A percentile compares a stretch with the other conserved stretches of the same genome.
These are phyloP conservation scores for Drosophila lutescens DNA, from an alignment of 2,888 invertebrate species.

Conservation along the genomic window DNA sequence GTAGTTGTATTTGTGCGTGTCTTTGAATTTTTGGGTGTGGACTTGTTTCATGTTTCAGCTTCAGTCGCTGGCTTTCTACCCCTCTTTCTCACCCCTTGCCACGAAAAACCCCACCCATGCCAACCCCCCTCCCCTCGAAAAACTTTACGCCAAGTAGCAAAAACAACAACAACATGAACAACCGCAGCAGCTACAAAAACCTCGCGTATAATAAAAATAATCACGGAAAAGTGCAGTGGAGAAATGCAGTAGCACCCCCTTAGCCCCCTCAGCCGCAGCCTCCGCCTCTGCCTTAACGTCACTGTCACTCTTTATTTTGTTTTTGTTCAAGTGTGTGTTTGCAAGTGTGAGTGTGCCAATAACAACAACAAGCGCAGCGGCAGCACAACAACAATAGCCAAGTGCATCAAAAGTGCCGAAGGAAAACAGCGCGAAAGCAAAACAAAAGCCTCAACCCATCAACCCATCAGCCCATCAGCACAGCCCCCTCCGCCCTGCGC, in stretches of 20 bases:
- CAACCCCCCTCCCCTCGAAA: not conserved
- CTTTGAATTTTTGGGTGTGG: conserved; percentile 81
- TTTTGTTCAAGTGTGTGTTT: conserved; percentile 37
- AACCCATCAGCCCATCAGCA: not conserved
- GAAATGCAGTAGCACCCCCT: conserved; percentile 5
- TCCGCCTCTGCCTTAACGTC: conserved; percentile 1
- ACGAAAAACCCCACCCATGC: not conserved
- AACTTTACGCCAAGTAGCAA: conserved; percentile 36
- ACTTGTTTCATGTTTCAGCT: conserved; percentile 78
- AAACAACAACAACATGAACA: not conserved
- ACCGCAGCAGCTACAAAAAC: not conserved
- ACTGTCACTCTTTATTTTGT: conserved; percentile 35
- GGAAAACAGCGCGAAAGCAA: conserved; percentile 34
- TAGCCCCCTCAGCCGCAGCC: not conserved
- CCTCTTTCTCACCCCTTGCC: not conserved
- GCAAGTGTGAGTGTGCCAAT: conserved; percentile 12
- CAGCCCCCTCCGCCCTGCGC: not conserved
- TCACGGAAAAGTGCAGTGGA: conserved; percentile 23
- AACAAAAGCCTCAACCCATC: conserved; percentile 25
- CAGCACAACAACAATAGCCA: conserved; percentile 11
- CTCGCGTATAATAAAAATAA: conserved; percentile 11
- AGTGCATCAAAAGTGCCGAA: conserved; percentile 37
- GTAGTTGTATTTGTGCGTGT: conserved; percentile 62
- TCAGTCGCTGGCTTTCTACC: conserved; percentile 26
- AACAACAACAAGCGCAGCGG: conserved; percentile 5